A percentile compares a stretch with the other conserved stretches of the same genome.
Evolutionary conservation across 2,113 vertebrate genomes (phyloP).

Genomic region (Baryphthengus martii): DNA sequence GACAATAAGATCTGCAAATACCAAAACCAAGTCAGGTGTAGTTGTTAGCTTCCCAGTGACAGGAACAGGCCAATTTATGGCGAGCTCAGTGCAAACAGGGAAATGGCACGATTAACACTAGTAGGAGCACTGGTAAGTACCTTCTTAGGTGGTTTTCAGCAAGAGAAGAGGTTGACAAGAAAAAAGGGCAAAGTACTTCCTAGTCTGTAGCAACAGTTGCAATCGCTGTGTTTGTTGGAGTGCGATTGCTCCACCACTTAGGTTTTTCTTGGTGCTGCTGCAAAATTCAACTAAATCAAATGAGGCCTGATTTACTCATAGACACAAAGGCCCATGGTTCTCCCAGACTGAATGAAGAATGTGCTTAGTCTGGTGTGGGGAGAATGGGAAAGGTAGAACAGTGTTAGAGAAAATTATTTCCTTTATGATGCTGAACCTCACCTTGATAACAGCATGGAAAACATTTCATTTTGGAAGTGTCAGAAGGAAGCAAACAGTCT

Average conservation of each 20-base stretch:
- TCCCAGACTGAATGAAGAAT: not conserved
- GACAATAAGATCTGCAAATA: not conserved
- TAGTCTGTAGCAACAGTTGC: not conserved
- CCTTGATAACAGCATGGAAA: not conserved
- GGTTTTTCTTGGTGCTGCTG: not conserved
- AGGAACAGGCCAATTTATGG: not conserved
- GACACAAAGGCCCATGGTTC: not conserved
- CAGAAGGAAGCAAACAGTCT: not conserved
- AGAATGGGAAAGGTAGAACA: not conserved
- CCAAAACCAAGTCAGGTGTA: not conserved
- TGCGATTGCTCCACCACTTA: not conserved
- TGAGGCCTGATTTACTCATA: not conserved
- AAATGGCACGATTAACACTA: not conserved
- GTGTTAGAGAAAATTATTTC: not conserved
- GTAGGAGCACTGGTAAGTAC: not conserved
- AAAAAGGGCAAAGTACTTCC: not conserved
- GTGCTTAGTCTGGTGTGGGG: not conserved
- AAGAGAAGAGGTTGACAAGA: not conserved
- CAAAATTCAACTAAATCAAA: not conserved
- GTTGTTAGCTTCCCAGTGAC: not conserved
- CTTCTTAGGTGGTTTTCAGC: not conserved
- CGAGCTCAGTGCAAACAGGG: not conserved
- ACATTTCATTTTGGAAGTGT: not conserved
- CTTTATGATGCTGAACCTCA: not conserved
- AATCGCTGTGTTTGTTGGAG: accelerated